phyloP scores from a whole-genome alignment of 2,797 vertebrate genomes.

The Steatocranus sp. region DNA sequence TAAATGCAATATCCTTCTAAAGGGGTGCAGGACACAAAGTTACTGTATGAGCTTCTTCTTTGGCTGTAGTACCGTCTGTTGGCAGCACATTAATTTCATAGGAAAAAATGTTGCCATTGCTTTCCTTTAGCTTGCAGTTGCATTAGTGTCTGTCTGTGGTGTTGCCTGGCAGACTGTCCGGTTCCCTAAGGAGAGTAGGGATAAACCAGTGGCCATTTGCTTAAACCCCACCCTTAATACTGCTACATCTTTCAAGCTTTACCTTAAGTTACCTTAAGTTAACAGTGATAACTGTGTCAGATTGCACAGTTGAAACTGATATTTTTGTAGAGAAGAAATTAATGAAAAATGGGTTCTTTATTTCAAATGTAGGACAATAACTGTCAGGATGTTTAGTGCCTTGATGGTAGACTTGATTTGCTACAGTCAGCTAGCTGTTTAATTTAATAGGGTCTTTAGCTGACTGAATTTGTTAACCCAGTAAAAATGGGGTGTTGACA shows the following conservation, averaged over 20 bases:
- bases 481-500: not conserved
- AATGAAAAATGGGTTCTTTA: not conserved
- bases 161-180: not conserved
- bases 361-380: not conserved
- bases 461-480: not conserved
- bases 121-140: not conserved
- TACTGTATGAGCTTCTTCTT: not conserved
- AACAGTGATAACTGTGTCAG: not conserved
- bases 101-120: not conserved
- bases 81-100: not conserved
- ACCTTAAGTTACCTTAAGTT: not conserved
- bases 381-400: not conserved
- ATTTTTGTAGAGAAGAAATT: not conserved
- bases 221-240: not conserved
- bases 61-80: not conserved
- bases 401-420: not conserved
- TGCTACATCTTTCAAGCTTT: not conserved
- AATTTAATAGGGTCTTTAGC: not conserved
- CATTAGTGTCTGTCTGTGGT: not conserved
- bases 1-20: not conserved
- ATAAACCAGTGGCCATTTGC: not conserved
- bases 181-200: not conserved
- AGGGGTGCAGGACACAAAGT: not conserved
- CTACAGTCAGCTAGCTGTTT: not conserved
- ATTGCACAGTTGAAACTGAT: not conserved